Evolutionary conservation across 2,888 invertebrate species (phyloP), one percentile per base, ranked within the genome.

Genomic region (Tinea pellionella): DNA sequence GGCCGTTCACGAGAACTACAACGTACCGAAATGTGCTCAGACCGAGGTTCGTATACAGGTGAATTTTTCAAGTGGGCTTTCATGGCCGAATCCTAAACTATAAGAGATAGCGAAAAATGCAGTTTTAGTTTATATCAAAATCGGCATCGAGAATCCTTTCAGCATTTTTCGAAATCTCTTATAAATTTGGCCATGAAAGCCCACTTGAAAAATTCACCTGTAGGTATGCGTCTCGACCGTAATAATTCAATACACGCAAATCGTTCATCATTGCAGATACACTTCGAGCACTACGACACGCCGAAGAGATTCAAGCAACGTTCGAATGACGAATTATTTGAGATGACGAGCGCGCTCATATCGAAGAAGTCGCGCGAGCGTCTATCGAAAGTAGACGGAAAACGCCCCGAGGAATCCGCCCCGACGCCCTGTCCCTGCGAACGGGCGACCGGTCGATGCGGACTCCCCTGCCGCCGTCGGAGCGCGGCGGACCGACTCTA

Each of bases 291-390:
- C 72, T 94, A 93, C 73, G 94, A 94, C 68, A 93, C 93, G 1
- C 93, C 93, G 11, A 89, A 91, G 62, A 91, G 92, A 67, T 88
- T 93, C 41, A 92, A 91, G 67, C 93, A 93, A 73, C 91, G 92
- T 71, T 77, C 93, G 19, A 89, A 89, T 64, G 70, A 73, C 47
- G 88, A 88, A 62, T 66, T 87, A 18, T 88, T 88, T 65, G 79
- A 76, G 2, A 24, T 6, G 83, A 87, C 0, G 0, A 87, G 89
- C 64, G 83, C 89, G 0, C 83, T 90, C 41, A 89, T 92, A 30
- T 74, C 92, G 60, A 90, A 89, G 65, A 90, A 92, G 64, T 91
- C 92, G 9, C 93, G 93, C 67, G 93, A n/a, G n/a, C 92, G 9
- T 93, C 93, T 72, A 88, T 93, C 18, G 77, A 0, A 89, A 88